A percentile compares a stretch with the other conserved stretches of the same genome.
Evolutionary conservation across 2,113 vertebrate species (phyloP).

Genomic region (Vombatus ursinus): DNA sequence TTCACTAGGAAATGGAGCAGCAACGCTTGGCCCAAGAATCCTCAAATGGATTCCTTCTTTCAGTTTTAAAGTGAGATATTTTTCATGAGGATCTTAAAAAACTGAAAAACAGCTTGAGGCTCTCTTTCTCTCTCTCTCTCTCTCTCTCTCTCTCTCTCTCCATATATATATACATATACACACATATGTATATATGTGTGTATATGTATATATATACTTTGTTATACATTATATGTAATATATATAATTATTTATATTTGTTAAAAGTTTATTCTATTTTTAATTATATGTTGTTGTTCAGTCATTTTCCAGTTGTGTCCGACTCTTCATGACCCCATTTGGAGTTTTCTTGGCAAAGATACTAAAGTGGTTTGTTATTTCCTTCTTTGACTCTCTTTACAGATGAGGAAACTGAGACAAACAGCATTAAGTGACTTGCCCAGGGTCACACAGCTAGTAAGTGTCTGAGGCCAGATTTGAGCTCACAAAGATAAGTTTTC

Average conservation of each 20-base stretch:
- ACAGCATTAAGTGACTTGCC: neutral
- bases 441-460: neutral
- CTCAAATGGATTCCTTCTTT: too few relatives aligned
- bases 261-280: neutral
- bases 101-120: neutral
- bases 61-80: too few relatives aligned
- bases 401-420: neutral
- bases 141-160: too few relatives aligned
- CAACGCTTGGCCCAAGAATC: too few relatives aligned
- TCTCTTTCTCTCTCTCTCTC: too few relatives aligned
- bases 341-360: neutral
- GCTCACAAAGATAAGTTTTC: neutral
- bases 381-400: too few relatives aligned
- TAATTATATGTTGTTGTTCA: neutral
- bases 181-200: too few relatives aligned
- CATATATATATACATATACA: too few relatives aligned
- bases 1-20: too few relatives aligned
- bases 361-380: too few relatives aligned
- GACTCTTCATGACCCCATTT: neutral
- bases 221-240: neutral
- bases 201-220: neutral
- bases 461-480: neutral
- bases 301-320: neutral
- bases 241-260: neutral
- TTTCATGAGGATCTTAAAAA: too few relatives aligned